Conservation (phyloP, 2,888 invertebrate genomes). For the Clunio marinus region DNA sequence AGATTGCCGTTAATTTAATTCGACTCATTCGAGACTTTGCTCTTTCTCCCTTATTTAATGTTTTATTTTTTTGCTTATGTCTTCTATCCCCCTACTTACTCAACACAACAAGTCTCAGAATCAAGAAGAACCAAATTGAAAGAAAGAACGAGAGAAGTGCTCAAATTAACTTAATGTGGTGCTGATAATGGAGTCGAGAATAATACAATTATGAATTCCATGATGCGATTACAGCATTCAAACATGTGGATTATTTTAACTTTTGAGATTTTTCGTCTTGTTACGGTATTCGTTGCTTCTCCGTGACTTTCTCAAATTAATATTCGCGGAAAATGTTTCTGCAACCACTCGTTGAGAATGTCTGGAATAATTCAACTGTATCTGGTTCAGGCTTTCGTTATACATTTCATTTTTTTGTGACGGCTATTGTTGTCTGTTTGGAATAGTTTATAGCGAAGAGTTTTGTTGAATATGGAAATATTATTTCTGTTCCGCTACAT, state of each 20-base stretch:
- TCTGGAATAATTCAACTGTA: constrained; percentile 35
- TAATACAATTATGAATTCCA: constrained; percentile 35
- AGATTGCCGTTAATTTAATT: not conserved
- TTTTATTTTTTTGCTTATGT: too few relatives aligned
- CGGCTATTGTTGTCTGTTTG: constrained; percentile 27
- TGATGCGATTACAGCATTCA: constrained; percentile 27
- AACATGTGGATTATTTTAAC: constrained; percentile 28
- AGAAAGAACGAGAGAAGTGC: not conserved
- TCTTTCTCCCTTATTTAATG: not conserved
- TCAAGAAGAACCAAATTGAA: not conserved
- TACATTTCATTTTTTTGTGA: constrained; percentile 9
- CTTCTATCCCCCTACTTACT: too few relatives aligned
- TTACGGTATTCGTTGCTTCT: not conserved
- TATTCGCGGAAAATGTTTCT: not conserved
- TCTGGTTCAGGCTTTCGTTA: not conserved
- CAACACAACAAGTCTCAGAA: too few relatives aligned
- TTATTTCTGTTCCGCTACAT: constrained; percentile 3
- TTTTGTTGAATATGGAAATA: not conserved
- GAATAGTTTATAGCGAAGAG: not conserved
- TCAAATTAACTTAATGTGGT: constrained; percentile 32
- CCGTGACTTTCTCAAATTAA: not conserved
- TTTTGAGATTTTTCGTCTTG: not conserved
- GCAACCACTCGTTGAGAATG: not conserved
- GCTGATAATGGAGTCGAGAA: constrained; percentile 27
- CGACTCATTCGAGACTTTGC: not conserved